Base-by-base conservation (phyloP, 2,888 invertebrate genomes). In the Apantesis nais region DNA sequence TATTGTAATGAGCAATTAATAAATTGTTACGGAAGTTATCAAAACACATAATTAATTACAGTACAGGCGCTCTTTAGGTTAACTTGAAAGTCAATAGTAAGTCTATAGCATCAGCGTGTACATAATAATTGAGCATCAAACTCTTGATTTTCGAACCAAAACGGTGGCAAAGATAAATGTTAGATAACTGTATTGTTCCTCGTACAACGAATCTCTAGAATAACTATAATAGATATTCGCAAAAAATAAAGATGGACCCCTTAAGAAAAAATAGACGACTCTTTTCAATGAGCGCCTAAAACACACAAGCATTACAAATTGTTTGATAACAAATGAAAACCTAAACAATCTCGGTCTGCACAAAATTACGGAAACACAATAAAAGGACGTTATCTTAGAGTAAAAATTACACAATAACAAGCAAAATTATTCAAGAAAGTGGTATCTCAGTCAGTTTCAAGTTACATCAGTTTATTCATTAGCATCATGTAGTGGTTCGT, bases 401-500 rank as follows among this genome's bases (percentile, higher is more conserved):
- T 66, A 9, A n/a, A 52, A 52, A 52, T 52, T 52, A n/a, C 22
- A n/a, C 48, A 52, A 52, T 22, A n/a, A 52, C 48, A 25, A 58
- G 29, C n/a, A 61, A 44, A 62, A 62, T 66, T 61, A 65, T 65
- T 64, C 64, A 67, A 55, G 52, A 25, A 55, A 44, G 62, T 64
- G 71, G 63, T 70, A 41, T 67, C 48, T 71, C 63, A 65, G 52
- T 48, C 37, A 71, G 66, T 71, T 68, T 67, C 39, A 37, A 66
- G 48, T 66, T 62, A 62, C 22, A 72, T 74, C 74, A 55, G 62
- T 78, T 72, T 73, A 66, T 25, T 70, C 60, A 73, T 67, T 66
- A 58, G 41, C 68, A 78, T 67, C 72, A 73, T 70, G 62, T 65
- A 68, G 58, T 62, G 63, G 65, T 69, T 58, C 79, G 67, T 71